Conservation (phyloP, 1,140 invertebrate genomes). For the Spodoptera litura region DNA sequence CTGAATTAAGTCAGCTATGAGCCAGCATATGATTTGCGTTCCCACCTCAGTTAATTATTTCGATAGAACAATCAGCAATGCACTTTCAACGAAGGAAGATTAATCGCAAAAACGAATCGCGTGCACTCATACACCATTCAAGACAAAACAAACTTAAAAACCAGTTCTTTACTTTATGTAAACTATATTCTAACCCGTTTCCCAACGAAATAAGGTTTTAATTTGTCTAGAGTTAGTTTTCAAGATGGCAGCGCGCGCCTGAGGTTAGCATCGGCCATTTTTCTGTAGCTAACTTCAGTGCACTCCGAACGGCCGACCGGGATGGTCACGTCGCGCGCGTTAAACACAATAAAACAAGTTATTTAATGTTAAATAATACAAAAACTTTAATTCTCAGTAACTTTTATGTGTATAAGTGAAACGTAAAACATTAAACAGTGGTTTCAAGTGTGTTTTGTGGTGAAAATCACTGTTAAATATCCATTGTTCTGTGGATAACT, state of each 20-base stretch:
- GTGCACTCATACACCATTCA: slow-evolving; percentile 15
- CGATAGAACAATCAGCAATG: slow-evolving; percentile 11
- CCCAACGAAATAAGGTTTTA: slow-evolving; percentile 48
- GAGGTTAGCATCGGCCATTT: slow-evolving; percentile 31
- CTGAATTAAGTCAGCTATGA: neutral
- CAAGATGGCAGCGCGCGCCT: slow-evolving; percentile 17
- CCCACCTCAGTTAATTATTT: slow-evolving; percentile 23
- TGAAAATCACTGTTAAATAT: slow-evolving; percentile 21
- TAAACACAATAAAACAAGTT: slow-evolving; percentile 26
- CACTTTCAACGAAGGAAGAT: slow-evolving; percentile 18
- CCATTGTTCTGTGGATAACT: slow-evolving; percentile 29
- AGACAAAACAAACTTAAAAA: slow-evolving; percentile 11
- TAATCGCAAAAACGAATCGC: slow-evolving; percentile 28
- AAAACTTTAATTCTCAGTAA: slow-evolving; percentile 35
- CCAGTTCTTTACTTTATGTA: neutral
- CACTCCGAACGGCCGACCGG: slow-evolving; percentile 7
- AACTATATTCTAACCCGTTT: slow-evolving; percentile 46
- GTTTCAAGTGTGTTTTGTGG: slow-evolving; percentile 28
- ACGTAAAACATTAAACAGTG: neutral
- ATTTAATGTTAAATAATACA: slow-evolving; percentile 38
- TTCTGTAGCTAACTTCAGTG: slow-evolving; percentile 35
- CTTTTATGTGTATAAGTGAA: slow-evolving; percentile 27
- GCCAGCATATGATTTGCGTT: slow-evolving; percentile 6
- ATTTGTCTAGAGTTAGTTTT: neutral
- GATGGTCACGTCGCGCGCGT: slow-evolving; percentile 2